Evolutionary conservation across 2,888 invertebrate genomes (phyloP).

Genomic region (Osedax fenrisi): DNA sequence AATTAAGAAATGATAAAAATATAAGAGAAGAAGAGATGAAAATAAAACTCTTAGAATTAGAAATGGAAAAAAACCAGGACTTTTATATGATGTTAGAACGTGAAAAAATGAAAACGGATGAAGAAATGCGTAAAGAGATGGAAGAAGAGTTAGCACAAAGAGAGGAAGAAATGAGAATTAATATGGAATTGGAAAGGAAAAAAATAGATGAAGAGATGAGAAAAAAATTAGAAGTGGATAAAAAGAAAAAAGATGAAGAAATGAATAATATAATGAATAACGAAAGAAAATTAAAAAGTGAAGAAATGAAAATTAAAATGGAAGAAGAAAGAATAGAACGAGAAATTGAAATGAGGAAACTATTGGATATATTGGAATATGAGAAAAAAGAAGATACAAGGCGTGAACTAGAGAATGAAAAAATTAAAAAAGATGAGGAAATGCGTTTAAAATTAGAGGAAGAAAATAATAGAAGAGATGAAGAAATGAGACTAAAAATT

Average conservation of each 20-base stretch:
- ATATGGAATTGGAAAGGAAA: neutral
- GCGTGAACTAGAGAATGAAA: neutral
- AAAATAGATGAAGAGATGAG: slow-evolving; percentile 15
- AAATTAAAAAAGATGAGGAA: neutral
- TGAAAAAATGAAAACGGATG: neutral
- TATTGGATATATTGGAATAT: neutral
- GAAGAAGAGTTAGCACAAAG: neutral
- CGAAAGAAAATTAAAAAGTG: neutral
- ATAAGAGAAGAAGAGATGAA: neutral
- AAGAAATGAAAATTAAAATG: neutral
- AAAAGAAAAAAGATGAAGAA: neutral
- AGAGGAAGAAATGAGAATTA: neutral
- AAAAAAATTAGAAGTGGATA: neutral
- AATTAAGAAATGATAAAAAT: neutral
- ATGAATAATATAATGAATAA: slow-evolving; percentile 5
- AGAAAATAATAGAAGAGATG: neutral
- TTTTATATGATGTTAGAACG: neutral
- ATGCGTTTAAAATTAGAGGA: neutral
- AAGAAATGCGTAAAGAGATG: neutral
- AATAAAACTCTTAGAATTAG: neutral
- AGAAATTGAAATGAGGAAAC: neutral
- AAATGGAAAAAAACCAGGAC: neutral
- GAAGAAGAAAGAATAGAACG: neutral
- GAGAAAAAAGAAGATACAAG: neutral
- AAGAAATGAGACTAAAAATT: neutral